phyloP scores from a whole-genome alignment of 2,888 invertebrate species.

The Actias luna region DNA sequence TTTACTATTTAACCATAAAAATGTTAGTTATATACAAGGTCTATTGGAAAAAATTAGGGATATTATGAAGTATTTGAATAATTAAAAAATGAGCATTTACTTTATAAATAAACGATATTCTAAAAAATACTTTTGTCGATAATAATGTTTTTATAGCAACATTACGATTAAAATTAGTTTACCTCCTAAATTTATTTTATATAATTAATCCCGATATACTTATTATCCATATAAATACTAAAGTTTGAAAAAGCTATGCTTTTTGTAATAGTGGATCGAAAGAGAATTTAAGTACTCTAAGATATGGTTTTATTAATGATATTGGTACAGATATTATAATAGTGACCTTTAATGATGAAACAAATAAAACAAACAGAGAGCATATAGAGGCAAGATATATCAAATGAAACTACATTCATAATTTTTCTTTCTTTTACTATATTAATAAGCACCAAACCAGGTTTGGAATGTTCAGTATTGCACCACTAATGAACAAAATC shows the following conservation, averaged over 20 bases:
- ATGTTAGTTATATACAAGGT: neutral
- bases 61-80: no score
- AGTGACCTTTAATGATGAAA: constrained; percentile 68
- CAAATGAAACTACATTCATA: constrained; percentile 70
- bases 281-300: constrained; percentile 39
- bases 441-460: constrained; percentile 78
- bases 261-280: constrained; percentile 22
- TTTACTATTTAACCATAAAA: neutral
- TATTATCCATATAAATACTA: constrained; percentile 37
- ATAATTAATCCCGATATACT: neutral
- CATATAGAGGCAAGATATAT: constrained; percentile 53
- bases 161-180: neutral
- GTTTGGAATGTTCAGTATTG: constrained; percentile 81
- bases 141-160: constrained; percentile 1
- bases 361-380: constrained; percentile 43
- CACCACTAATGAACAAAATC: constrained; percentile 70
- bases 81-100: no score
- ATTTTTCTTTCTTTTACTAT: constrained; percentile 72
- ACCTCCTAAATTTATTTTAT: neutral
- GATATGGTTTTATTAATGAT: constrained; percentile 22
- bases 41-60: no score
- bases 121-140: neutral
- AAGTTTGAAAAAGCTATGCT: constrained; percentile 51
- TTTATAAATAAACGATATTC: neutral
- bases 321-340: constrained; percentile 36